Evolutionary conservation across 2,888 invertebrate species (phyloP).

Genomic region (Pherbina coryleti): DNA sequence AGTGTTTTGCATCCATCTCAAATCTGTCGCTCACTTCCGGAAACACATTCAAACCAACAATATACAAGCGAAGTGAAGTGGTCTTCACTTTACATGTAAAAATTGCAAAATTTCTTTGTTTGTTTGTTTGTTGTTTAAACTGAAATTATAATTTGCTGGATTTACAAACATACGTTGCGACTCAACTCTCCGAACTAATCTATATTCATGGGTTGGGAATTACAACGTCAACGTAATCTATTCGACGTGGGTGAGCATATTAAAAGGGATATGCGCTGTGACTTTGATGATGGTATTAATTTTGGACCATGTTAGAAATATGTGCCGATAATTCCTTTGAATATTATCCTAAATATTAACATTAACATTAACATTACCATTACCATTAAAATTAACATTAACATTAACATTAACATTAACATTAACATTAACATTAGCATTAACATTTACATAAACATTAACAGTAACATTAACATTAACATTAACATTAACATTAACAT

Average conservation of each 20-base stretch:
- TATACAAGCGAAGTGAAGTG: not conserved
- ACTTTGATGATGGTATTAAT: too few species aligned
- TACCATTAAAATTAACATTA: too few species aligned
- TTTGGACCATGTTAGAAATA: too few species aligned
- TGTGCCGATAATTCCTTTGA: too few species aligned
- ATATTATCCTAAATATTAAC: too few species aligned
- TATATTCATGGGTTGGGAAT: conserved; percentile 38
- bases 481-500: too few species aligned
- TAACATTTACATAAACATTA: too few species aligned
- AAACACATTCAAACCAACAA: not conserved
- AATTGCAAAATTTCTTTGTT: conserved; percentile 27
- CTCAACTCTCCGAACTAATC: conserved; percentile 30
- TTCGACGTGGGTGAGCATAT: not conserved
- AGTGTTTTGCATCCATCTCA: conserved; percentile 20
- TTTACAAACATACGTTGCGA: conserved; percentile 2
- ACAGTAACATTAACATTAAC: too few species aligned
- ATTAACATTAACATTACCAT: too few species aligned
- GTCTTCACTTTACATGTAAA: conserved; percentile 15
- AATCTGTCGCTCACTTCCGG: not conserved
- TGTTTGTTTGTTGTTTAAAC: conserved; percentile 34
- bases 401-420: too few species aligned
- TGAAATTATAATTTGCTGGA: conserved; percentile 39
- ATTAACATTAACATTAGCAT: too few species aligned
- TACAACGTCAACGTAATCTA: not conserved
- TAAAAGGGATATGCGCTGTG: too few species aligned